Evolutionary conservation across 2,888 invertebrate genomes (phyloP), one percentile per base, ranked within the genome.

Genomic region (Sesia apiformis): DNA sequence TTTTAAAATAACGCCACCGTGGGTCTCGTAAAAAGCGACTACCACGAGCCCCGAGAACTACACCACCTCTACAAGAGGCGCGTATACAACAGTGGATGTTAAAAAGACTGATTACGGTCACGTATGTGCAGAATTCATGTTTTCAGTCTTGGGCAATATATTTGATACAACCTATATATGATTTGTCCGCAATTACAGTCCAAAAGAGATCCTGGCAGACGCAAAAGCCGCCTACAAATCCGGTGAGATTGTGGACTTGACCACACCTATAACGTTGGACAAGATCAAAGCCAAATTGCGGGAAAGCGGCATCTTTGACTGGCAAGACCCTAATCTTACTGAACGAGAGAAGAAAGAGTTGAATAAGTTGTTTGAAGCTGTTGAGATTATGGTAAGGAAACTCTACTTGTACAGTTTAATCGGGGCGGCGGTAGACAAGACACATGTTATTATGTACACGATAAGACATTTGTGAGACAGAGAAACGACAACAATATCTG

Each of bases 341-440:
- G 72, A 72, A 0, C 62, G 66, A 2, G 84, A 88, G 67, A 78
- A 59, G 56, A 85, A 85, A 49, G 84, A 88, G 51, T 55, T 86
- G 54, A 67, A 53, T 4, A 84, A 81, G 55, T 57, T 88, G 49
- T 86, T 80, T 39, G 81, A 83, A 2, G 76, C 81, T 4, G 71
- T 88, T 3, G 81, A 85, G 55, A 80, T 87, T 55, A 84, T 84
- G 84, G 88, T 87, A 54, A 63, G 69, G 52, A 1, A 23, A 23
- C 23, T 23, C 23, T 23, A 23, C 23, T 23, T 23, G 23, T 23
- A 23, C 23, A 23, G 1, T 23, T 23, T 23, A 23, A 23, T 1
- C 23, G 23, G 23, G 23, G 23, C 23, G 23, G 23, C 23, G 23
- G 23, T 23, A 23, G 23, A 23, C 23, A 23, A 23, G 23, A 23